These are phyloP conservation scores for Megalops cyprinoides DNA, from an alignment of 2,797 vertebrate genomes.

Conservation along the genomic window DNA sequence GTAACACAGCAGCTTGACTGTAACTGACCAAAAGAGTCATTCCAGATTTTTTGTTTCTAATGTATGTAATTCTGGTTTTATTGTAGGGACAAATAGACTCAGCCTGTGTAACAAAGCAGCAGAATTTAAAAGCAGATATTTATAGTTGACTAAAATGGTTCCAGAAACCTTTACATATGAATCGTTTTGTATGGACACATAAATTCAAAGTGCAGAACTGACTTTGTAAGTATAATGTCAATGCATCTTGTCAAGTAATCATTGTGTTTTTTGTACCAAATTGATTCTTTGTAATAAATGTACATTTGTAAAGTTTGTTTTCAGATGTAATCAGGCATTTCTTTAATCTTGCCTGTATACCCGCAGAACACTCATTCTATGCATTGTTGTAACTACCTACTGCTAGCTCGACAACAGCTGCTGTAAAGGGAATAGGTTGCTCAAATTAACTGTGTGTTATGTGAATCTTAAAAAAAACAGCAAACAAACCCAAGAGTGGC, in stretches of 20 bases:
- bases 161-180: not conserved
- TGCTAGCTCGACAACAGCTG: no score
- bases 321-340: no score
- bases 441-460: no score
- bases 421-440: no score
- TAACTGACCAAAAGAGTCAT: not conserved
- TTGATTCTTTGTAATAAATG: not conserved
- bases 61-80: not conserved
- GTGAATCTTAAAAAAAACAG: no score
- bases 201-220: no score
- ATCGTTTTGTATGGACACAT: not conserved
- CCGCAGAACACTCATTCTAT: no score
- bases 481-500: no score
- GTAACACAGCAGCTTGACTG: not conserved
- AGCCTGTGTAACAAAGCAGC: not conserved
- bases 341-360: no score
- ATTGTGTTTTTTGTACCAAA: not conserved
- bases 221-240: not conserved
- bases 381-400: no score
- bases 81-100: not conserved
- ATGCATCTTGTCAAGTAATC: not conserved
- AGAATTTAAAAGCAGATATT: not conserved
- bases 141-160: not conserved
- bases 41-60: not conserved
- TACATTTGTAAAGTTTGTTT: constrained; percentile 8